Evolutionary conservation across 1,140 invertebrate genomes (phyloP), one percentile per base, ranked within the genome.

Genomic region (Ericerus pela): DNA sequence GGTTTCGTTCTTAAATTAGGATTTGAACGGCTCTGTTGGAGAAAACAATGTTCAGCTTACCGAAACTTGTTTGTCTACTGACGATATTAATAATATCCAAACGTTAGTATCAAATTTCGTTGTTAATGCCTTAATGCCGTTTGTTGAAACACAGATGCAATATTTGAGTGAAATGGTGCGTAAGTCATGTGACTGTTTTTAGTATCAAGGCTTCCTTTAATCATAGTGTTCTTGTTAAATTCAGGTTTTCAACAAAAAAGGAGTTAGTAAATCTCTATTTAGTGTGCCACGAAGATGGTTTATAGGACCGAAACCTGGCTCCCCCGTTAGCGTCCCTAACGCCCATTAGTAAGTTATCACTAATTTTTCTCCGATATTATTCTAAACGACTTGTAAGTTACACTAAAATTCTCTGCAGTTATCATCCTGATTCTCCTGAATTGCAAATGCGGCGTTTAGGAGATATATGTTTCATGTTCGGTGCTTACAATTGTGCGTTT

Each of bases 401-500:
- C 5, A 41, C n/a, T 18, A 52, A 24, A 27, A 29, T 51, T 56
- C n/a, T 61, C 67, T 72, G 51, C 62, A 89, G 85, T 58, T 94
- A 95, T 68, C 80, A 84, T 18, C 72, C 73, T 30, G 93, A 96
- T 68, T 90, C 93, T 6, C 81, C 87, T 2, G 96, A 99, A 72
- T 73, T 98, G 36, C 93, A 97, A 67, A 77, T 93, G 24, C 76
- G 95, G 57, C 81, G 91, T 56, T 68, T 98, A 31, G 96, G 86
- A 4, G 96, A 99, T 71, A 71, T 99, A 0, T 93, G 89, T 68
- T 97, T 99, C 66, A 82, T 98, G 76, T 93, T 98, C 68, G 88
- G 92, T 10, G 81, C 95, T 62, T 98, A 97, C 72, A 79, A 83
- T 59, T 73, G 87, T 53, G 90, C 96, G 1, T 96, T 93, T 71